Evolutionary conservation across 2,113 vertebrate species (phyloP), one percentile per base, ranked within the genome.

Genomic region (Xiphophorus hellerii): DNA sequence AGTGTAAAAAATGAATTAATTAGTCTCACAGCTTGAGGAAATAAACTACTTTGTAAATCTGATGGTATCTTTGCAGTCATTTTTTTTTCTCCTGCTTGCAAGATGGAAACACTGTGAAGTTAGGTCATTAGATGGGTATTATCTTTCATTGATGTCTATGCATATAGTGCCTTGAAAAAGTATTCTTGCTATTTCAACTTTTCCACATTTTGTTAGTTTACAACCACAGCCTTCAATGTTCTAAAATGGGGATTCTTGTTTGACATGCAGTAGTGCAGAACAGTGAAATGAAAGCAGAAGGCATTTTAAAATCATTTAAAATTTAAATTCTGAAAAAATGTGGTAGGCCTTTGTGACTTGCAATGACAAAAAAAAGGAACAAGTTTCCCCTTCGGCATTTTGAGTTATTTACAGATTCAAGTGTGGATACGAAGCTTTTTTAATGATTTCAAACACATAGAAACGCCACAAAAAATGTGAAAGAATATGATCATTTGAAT

Each of bases 21-120:
- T 48, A 68, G 39, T 44, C 42, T 68, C 37, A 27, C 66, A 68
- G 66, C 42, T 30, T 48, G 15, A 68, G 27, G 27, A 68, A 68
- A 48, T 68, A 29, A 27, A 25, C 51, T 68, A 37, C 35, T 66
- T 39, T 15, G 39, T 22, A 67, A 68, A 48, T 68, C 66, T 48
- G 27, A 28, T 44, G 27, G 39, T 11, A 58, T n/a, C 6, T 7
- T n/a, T 54, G 51, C 51, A 54, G 51, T 10, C 15, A 54, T 39
- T 29, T 48, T 48, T 48, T 48, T 68, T 25, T 68, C 12, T 68
- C 25, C 44, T 68, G 39, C 66, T 68, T 68, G 39, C 27, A 28
- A 68, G 66, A 68, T 27, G 4, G 27, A 28, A 48, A 42, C 5
- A 29, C 27, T 28, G 66, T 68, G 66, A 44, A 48, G 51, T 58